Conservation (phyloP, 1,140 invertebrate species). For the Neuroterus valhalla region DNA sequence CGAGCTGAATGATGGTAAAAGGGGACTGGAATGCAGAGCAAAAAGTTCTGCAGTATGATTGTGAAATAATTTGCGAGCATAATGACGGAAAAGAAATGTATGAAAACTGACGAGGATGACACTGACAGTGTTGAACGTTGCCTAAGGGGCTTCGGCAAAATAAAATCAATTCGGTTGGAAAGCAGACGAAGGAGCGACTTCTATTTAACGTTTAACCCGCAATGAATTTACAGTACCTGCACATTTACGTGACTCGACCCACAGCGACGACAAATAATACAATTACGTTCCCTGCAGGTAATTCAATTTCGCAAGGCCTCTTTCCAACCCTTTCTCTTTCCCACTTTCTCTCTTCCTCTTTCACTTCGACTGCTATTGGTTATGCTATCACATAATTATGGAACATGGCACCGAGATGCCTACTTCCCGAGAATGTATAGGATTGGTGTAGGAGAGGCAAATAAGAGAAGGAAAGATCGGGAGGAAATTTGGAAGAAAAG, state of each 20-base stretch:
- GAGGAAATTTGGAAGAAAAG: no score
- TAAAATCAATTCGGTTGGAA: slow-evolving; percentile 60
- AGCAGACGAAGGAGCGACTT: slow-evolving; percentile 42
- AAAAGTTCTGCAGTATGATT: no score
- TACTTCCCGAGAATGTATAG: no score
- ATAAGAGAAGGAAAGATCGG: no score
- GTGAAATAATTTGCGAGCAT: slow-evolving; percentile 43
- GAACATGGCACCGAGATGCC: no score
- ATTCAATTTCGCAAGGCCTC: slow-evolving; percentile 59
- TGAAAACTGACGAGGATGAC: slow-evolving; percentile 32
- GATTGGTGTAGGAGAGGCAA: no score
- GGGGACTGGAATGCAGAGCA: no score
- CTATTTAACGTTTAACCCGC: slow-evolving; percentile 50
- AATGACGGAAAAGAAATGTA: not conserved
- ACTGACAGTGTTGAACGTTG: slow-evolving; percentile 33
- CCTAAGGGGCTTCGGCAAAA: slow-evolving; percentile 45
- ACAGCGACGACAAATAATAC: slow-evolving; percentile 57
- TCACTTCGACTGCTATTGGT: no score
- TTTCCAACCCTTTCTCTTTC: slow-evolving; percentile 22
- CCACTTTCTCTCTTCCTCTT: slow-evolving; percentile 28
- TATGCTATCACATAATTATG: no score
- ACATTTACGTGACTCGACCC: slow-evolving; percentile 56
- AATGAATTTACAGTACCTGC: slow-evolving; percentile 55
- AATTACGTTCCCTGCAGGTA: slow-evolving; percentile 58
- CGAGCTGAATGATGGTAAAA: no score